Conservation (phyloP, 2,888 invertebrate species). For the Tipula unca region DNA sequence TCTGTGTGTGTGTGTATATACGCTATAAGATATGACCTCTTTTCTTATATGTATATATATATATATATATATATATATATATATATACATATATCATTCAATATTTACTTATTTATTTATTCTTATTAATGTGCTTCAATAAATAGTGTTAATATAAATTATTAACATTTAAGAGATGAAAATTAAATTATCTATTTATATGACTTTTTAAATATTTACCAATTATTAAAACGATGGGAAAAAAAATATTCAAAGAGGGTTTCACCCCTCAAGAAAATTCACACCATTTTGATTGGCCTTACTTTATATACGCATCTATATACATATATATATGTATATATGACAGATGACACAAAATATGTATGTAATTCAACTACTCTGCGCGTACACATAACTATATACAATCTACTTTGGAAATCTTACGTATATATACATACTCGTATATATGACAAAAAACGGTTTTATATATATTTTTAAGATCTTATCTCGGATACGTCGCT, state of each 20-base stretch:
- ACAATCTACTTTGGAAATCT: neutral
- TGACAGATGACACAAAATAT: slow-evolving; percentile 8
- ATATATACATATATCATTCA: neutral
- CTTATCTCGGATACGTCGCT: neutral
- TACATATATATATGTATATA: neutral
- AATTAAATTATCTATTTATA: neutral
- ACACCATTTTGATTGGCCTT: neutral
- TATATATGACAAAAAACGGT: neutral
- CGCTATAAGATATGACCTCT: neutral
- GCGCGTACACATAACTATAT: neutral
- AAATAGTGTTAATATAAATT: neutral
- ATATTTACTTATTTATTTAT: neutral
- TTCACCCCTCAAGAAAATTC: neutral
- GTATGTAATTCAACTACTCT: slow-evolving; percentile 4
- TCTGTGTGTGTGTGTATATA: neutral
- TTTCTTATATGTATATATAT: no score
- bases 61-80: no score
- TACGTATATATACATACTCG: neutral
- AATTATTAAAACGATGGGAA: neutral
- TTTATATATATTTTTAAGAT: neutral
- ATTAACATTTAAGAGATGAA: slow-evolving; percentile 8
- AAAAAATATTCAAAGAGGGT: neutral
- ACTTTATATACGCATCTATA: no score
- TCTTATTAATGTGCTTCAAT: slow-evolving; percentile 14
- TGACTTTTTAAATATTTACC: slow-evolving; percentile 8